Base-by-base conservation (phyloP, 1,140 invertebrate species). In the Drosophila santomea region DNA sequence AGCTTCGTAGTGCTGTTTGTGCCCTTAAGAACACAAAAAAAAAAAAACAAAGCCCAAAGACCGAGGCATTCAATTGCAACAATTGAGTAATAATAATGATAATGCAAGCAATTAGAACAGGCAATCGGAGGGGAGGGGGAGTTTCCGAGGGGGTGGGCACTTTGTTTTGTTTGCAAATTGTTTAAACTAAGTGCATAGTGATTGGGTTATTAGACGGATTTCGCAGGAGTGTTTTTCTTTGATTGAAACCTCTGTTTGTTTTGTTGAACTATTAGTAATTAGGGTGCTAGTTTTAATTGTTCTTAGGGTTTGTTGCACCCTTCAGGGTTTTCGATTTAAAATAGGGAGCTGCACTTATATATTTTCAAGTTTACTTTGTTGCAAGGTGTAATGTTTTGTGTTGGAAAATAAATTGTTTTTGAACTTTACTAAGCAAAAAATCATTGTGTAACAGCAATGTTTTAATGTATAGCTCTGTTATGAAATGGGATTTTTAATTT, bases 61-160 rank as follows among this genome's bases (percentile, higher is more conserved):
- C 14, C 55, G 11, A 62, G 10, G 52, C 81, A 58, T 62, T 68
- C 59, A 74, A 78, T 64, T 74, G 80, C 55, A 75, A 61, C 80
- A 71, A 66, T 50, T 47, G 25, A 62, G 67, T 32, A 64, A 75
- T 63, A 74, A 60, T 77, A 72, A 60, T 57, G 38, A 52, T 59
- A 74, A 78, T 64, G 38, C 62, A 76, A 52, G 45, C 73, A 81
- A 78, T 83, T 83, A 83, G 15, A 69, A 54, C 59, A 39, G 69
- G 45, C 8, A 57, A 39, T 69, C 36, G 8, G 8, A 8, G 32
- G 59, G 45, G 35, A 10, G 17, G 14, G 45, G 15, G 10, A 11
- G 10, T n/a, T 32, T 17, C 17, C 4, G 15, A 32, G 17, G 17
- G 39, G 32, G 7, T 20, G 15, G 43, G 38, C 14, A 35, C 35